These are phyloP conservation scores for Sebastes baramenuke DNA, from an alignment of 2,797 vertebrate species.

Conservation along the genomic window DNA sequence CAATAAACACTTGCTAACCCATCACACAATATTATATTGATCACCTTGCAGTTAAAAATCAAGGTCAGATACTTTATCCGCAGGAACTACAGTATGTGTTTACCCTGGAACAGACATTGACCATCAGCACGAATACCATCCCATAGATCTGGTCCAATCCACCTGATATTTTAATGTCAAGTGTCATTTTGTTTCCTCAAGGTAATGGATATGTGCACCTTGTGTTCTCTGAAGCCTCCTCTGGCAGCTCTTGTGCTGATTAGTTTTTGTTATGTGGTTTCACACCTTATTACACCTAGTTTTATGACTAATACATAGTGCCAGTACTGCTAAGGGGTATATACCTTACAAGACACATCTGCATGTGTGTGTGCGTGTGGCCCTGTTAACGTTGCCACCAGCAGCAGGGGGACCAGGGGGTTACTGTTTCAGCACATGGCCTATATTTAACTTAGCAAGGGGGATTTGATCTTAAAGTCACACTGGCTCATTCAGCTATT, in stretches of 20 bases:
- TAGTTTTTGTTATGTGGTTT: conserved; percentile 40
- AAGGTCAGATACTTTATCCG: not conserved
- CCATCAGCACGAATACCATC: not conserved
- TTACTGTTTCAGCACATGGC: conserved; percentile 66
- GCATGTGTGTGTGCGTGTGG: not conserved
- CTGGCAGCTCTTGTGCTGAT: not conserved
- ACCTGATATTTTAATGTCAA: not conserved
- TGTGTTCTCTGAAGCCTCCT: not conserved
- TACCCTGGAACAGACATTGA: not conserved
- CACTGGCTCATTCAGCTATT: conserved; percentile 28
- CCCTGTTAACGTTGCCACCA: conserved; percentile 39
- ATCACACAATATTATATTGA: not conserved
- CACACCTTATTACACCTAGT: conserved; percentile 46
- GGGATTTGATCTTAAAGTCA: conserved; percentile 77
- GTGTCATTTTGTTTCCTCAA: not conserved
- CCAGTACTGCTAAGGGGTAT: not conserved
- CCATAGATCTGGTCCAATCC: not conserved
- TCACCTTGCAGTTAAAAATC: not conserved
- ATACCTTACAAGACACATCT: conserved; percentile 20
- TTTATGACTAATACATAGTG: conserved; percentile 58
- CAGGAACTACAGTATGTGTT: not conserved
- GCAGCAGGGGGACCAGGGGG: conserved; percentile 32
- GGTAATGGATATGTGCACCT: not conserved
- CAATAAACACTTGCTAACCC: not conserved
- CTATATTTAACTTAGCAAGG: conserved; percentile 76